Conservation (phyloP, 2,888 invertebrate species). For the Lymantria monacha region DNA sequence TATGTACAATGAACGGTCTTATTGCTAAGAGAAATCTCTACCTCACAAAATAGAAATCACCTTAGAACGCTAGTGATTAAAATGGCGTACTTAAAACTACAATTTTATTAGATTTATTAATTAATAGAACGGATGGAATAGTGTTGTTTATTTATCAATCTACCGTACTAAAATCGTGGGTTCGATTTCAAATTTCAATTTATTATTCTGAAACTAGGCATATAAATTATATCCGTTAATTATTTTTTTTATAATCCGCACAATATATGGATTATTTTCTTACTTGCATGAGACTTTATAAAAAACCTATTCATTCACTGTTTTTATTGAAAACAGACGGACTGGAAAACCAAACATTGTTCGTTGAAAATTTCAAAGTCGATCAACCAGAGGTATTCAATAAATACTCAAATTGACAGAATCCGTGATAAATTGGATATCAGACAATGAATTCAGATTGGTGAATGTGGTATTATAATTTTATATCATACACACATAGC, state of each 20-base stretch:
- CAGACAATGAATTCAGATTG: neutral
- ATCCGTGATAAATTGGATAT: neutral
- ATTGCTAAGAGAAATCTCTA: too few species aligned
- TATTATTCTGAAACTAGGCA: too few species aligned
- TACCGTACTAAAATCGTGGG: neutral
- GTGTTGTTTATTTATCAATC: too few species aligned
- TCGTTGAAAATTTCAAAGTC: conserved; percentile 12
- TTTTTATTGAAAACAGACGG: conserved; percentile 27
- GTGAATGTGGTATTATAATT: neutral
- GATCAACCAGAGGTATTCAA: conserved; percentile 17
- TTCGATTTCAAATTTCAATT: too few species aligned
- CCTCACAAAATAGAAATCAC: too few species aligned
- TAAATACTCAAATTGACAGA: conserved; percentile 19
- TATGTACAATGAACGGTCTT: too few species aligned
- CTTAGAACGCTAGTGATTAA: too few species aligned
- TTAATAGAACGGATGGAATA: too few species aligned
- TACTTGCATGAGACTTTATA: too few species aligned
- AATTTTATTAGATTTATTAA: neutral
- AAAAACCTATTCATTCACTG: conserved; percentile 26
- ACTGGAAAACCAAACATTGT: conserved; percentile 22
- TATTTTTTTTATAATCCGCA: too few species aligned
- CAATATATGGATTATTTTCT: too few species aligned
- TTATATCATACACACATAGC: neutral
- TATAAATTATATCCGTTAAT: too few species aligned
- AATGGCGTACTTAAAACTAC: neutral